These are phyloP conservation scores for Epicauta chinensis DNA, from an alignment of 1,140 invertebrate species.

Conservation along the genomic window DNA sequence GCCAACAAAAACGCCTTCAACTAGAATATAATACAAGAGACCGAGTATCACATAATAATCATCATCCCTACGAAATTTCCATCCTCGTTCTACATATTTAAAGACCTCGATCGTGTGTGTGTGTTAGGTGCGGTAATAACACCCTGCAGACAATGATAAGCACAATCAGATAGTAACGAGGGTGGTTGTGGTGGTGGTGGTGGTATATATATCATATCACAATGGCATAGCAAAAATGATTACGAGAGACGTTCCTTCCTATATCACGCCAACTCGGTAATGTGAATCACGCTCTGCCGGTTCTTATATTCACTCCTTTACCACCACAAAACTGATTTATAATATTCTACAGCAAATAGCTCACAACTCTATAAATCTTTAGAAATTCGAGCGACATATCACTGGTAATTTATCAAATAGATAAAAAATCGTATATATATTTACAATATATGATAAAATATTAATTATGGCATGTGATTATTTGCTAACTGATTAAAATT, in stretches of 20 bases:
- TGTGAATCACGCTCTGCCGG: slow-evolving; percentile 38
- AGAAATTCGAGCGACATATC: slow-evolving; percentile 12
- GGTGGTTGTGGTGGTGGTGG: too few species aligned
- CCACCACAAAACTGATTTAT: slow-evolving; percentile 35
- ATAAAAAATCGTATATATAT: too few species aligned
- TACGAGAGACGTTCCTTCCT: slow-evolving; percentile 40
- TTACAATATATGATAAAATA: too few species aligned
- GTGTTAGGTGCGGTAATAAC: slow-evolving; percentile 31
- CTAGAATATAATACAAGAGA: not conserved
- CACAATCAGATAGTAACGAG: slow-evolving; percentile 34
- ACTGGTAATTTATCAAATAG: slow-evolving; percentile 7
- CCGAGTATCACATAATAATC: not conserved
- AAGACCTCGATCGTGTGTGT: not conserved
- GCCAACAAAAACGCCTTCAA: slow-evolving; percentile 18
- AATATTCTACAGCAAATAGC: slow-evolving; percentile 31
- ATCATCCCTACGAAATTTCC: not conserved
- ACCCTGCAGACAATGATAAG: slow-evolving; percentile 35
- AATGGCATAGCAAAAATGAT: slow-evolving; percentile 40
- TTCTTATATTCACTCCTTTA: slow-evolving; percentile 34
- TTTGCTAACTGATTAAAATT: too few species aligned
- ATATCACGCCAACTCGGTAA: slow-evolving; percentile 34
- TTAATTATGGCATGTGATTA: too few species aligned
- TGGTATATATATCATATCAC: slow-evolving; percentile 39
- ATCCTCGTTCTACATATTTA: too few species aligned
- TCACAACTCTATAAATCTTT: slow-evolving; percentile 19